Conservation (phyloP, 1,140 invertebrate genomes). For the Caerostris extrusa region DNA sequence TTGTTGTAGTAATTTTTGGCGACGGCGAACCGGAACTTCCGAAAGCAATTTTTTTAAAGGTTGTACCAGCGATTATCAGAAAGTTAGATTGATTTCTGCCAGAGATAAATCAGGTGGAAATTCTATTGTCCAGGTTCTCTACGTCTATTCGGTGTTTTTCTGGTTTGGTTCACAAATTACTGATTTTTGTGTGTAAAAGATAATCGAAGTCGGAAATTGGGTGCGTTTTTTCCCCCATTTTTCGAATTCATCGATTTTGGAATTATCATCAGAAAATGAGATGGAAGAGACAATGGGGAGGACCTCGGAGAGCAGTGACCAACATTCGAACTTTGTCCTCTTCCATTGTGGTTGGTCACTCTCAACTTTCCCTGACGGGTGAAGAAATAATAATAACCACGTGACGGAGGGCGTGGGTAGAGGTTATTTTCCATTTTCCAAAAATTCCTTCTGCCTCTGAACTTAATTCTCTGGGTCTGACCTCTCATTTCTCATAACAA, state of each 20-base stretch:
- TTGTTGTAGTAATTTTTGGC: conserved; percentile 49
- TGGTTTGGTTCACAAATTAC: conserved; percentile 1
- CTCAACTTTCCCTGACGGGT: not conserved
- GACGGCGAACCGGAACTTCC: conserved; percentile 63
- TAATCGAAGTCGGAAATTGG: conserved; percentile 61
- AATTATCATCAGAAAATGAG: not conserved
- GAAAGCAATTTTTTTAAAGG: conserved; percentile 56
- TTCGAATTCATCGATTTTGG: conserved; percentile 43
- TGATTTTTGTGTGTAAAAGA: conserved; percentile 24
- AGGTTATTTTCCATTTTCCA: conserved; percentile 15
- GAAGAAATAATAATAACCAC: not conserved
- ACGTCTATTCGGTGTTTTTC: not conserved
- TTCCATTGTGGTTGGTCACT: conserved; percentile 22
- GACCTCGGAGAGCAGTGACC: not conserved
- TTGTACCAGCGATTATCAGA: conserved; percentile 22
- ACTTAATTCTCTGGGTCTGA: not conserved
- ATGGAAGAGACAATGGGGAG: not conserved
- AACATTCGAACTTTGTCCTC: conserved; percentile 2
- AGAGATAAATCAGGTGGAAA: not conserved
- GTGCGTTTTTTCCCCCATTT: not conserved
- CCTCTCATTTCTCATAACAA: not conserved
- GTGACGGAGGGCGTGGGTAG: conserved; percentile 21
- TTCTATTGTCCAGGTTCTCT: not conserved
- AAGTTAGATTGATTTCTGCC: conserved; percentile 14
- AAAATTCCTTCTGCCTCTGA: not conserved